Base-by-base conservation (phyloP, 2,888 invertebrate species). In the Macroteleia sp. region DNA sequence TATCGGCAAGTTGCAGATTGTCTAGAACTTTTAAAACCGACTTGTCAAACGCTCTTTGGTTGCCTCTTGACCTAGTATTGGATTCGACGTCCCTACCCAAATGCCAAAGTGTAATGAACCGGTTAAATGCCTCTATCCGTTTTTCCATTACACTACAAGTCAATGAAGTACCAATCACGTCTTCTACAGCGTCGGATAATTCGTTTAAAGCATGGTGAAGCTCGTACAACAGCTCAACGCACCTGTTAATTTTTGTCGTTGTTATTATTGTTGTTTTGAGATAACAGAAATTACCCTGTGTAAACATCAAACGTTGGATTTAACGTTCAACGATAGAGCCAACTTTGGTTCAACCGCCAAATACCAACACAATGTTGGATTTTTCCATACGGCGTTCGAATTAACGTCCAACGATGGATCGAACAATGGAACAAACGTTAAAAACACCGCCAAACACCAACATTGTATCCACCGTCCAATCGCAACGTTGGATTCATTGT, bases 81-180 rank as follows among this genome's bases (percentile, higher is more conserved):
- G 91, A 90, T 73, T 93, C 93, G 20, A 95, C 92, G 82, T 96
- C 95, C 56, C 96, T 91, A 0, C 96, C 96, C 25, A 96, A 92
- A 90, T 96, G 96, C 96, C 96, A 96, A 9, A 97, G 91, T 6
- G 94, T 92, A 8, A 94, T 92, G 86, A 95, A 95, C 83, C 94
- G 93, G 84, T 94, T 93, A 81, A 95, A 93, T 22, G 94, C 93
- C 77, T 93, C 93, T n/a, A 94, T 92, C 69, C 91, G 92, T 50
- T 88, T 89, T 39, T 91, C 91, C 19, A 92, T 86, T 66, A 90
- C 91, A 16, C 92, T 92, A 16, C 89, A 88, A 0, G 92, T 92
- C 25, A 94, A 86, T 36, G 92, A 89, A 6, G 86, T 84, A 19
- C 94, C 95, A 50, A 96, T 95, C 0, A 95, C 93, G 74, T 95